Evolutionary conservation across 2,797 vertebrate species (phyloP).

Genomic region (Sciurus vulgaris): DNA sequence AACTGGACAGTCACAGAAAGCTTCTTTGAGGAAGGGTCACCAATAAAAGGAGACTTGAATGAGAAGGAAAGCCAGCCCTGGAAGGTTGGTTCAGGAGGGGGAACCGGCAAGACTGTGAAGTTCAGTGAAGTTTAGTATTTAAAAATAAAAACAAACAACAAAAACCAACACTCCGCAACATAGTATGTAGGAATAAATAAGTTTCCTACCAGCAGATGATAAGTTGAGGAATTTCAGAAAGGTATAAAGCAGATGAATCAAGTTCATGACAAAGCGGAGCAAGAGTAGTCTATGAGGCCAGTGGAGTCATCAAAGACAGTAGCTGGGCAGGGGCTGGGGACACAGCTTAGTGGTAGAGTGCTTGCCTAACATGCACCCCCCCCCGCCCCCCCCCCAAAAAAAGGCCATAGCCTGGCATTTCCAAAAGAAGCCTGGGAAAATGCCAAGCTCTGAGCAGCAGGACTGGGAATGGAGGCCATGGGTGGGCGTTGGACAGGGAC

Average conservation of each 20-base stretch:
- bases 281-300: too few relatives aligned
- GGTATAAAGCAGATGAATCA: background rate
- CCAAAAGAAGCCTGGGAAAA: background rate
- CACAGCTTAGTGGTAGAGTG: too few relatives aligned
- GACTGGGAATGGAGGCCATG: background rate
- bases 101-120: background rate
- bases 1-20: background rate
- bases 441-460: background rate
- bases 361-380: too few relatives aligned
- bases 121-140: background rate
- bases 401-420: background rate
- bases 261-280: background rate
- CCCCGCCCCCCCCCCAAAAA: too few relatives aligned
- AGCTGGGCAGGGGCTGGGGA: too few relatives aligned
- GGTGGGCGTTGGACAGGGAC: background rate
- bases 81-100: too few relatives aligned
- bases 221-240: background rate
- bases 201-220: background rate
- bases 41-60: background rate
- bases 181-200: background rate
- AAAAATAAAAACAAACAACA: too few relatives aligned
- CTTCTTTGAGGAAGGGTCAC: background rate
- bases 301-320: background rate
- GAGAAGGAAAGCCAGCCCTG: background rate
- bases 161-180: too few relatives aligned